Evolutionary conservation across 2,113 vertebrate genomes (phyloP).

Genomic region (Aythya baeri): DNA sequence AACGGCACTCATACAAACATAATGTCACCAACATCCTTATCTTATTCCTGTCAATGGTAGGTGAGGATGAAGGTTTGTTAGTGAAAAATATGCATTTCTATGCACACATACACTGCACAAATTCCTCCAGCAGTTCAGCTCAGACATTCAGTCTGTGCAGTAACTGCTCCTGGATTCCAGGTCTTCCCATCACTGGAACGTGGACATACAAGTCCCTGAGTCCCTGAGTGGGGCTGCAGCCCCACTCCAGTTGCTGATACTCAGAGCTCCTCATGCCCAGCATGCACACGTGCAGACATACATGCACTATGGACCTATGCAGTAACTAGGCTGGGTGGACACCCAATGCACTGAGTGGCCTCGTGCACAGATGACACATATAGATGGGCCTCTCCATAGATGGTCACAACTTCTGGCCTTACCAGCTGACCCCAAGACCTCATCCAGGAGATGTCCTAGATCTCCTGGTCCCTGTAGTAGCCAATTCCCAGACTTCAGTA

Average conservation of each 20-base stretch:
- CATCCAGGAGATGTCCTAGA: no score
- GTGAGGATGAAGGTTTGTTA: background rate
- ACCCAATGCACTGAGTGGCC: no score
- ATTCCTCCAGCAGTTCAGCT: background rate
- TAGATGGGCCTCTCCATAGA: background rate
- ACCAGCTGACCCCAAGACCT: no score
- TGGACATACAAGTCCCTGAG: background rate
- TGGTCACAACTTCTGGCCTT: no score
- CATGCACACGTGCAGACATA: background rate
- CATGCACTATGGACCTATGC: no score
- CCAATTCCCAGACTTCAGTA: no score
- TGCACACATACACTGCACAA: background rate
- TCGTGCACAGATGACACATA: background rate
- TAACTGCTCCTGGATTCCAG: background rate
- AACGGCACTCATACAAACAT: background rate
- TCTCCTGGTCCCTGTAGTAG: no score
- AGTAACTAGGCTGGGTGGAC: no score
- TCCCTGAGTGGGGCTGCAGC: no score
- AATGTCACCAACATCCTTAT: background rate
- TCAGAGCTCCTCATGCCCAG: background rate
- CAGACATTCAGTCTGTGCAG: background rate
- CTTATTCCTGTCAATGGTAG: background rate
- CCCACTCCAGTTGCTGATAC: background rate
- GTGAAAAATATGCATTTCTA: background rate
- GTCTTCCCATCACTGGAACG: background rate